Evolutionary conservation across 2,797 vertebrate genomes (phyloP), one percentile per base, ranked within the genome.

Genomic region (Merluccius polli): DNA sequence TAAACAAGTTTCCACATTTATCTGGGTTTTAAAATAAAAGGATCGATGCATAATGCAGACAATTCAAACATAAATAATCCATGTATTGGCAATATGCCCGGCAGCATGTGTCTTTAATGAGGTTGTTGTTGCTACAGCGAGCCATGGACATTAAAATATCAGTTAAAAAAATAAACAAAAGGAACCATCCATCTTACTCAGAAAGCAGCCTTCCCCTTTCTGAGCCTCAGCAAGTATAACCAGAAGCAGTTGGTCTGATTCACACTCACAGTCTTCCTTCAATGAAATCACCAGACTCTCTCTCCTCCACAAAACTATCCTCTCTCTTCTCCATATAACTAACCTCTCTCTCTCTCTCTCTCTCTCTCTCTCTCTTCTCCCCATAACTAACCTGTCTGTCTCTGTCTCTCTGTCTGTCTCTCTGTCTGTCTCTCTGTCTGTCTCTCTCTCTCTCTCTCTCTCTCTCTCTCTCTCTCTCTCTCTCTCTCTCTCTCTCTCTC

Each of bases 261-360:
- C 63, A 78, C 76, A 77, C 36, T 81, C 72, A 16, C 36, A 74
- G 71, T 44, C 77, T 87, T 87, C 86, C 81, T 77, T 90, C 79
- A 88, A 84, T 89, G 87, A 89, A 84, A 83, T 90, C 85, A 88
- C 71, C 9, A 70, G 2, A 1, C 5, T 18, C 10, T 38, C 4
- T 38, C 10, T 38, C 36, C 36, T 38, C 10, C 36, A 38, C 10
- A 7, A 7, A 38, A 38, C 36, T 38, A 38, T 5, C 16, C 48
- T 52, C 48, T 52, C 48, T 44, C 11, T 15, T 2, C 13, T 15
- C 13, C 41, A 44, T 44, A 16, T 44, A 44, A 2, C 12, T 16
- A 44, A 44, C 2, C 48, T 52, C 48, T 5, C 48, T 52, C 48
- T 52, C 48, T n/a, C 48, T 52, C 48, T 52, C 41, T 38, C 36